These are phyloP conservation scores for Microplitis deprimator DNA, from an alignment of 2,888 invertebrate genomes.

Conservation along the genomic window DNA sequence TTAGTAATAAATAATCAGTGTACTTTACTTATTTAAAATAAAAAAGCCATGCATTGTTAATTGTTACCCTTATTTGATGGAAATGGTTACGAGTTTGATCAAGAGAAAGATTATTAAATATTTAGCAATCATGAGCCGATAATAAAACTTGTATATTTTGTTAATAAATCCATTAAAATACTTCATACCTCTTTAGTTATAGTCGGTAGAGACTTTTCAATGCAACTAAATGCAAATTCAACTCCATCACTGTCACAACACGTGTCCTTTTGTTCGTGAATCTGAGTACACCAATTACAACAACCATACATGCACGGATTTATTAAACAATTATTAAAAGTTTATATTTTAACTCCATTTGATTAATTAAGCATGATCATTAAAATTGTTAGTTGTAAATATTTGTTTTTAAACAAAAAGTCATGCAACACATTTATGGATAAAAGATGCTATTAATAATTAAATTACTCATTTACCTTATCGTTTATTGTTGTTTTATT, in stretches of 20 bases:
- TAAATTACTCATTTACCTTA: constrained; percentile 50
- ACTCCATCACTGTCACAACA: constrained; percentile 66
- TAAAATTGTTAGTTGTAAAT: neutral
- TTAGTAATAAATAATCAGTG: neutral
- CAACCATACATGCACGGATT: constrained; percentile 23
- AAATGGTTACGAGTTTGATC: constrained; percentile 2
- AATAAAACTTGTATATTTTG: no score
- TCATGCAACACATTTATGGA: constrained; percentile 8
- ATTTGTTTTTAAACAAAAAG: constrained; percentile 8
- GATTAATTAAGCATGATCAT: neutral
- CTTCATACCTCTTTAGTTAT: constrained; percentile 78
- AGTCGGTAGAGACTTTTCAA: constrained; percentile 78
- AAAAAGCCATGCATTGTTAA: neutral
- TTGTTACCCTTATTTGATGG: neutral
- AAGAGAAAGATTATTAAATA: neutral
- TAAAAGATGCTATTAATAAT: neutral
- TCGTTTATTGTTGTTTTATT: constrained; percentile 61
- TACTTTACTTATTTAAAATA: neutral
- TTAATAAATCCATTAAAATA: neutral
- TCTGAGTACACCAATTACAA: constrained; percentile 9
- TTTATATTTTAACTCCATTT: neutral
- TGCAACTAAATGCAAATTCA: constrained; percentile 79
- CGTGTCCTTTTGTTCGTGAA: constrained; percentile 47
- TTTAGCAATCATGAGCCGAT: neutral
- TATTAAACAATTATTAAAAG: neutral